These are phyloP conservation scores for Leptobrachium ailaonicum DNA, from an alignment of 2,113 vertebrate genomes.

Conservation along the genomic window DNA sequence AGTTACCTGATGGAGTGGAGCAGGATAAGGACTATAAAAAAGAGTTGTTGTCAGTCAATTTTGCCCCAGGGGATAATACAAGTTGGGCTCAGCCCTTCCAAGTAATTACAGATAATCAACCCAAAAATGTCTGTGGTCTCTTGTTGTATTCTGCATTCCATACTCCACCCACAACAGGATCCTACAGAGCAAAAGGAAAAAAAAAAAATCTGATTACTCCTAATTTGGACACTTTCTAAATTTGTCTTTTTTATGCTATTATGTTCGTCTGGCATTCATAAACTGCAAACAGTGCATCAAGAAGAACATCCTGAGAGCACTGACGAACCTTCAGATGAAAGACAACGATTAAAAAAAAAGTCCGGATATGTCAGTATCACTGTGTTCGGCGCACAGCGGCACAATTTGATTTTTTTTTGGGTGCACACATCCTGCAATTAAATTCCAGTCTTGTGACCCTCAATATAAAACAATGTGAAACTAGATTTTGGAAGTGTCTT, in stretches of 20 bases:
- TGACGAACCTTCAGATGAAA: slow-evolving; percentile 14
- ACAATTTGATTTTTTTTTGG: not conserved
- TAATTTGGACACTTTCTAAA: slow-evolving; percentile 58
- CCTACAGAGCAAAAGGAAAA: slow-evolving; percentile 43
- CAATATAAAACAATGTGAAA: not conserved
- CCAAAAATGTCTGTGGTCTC: slow-evolving; percentile 69
- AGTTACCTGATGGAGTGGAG: slow-evolving; percentile 59
- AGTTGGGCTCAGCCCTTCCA: slow-evolving; percentile 63
- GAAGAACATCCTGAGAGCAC: slow-evolving; percentile 17
- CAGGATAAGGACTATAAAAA: slow-evolving; percentile 65
- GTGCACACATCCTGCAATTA: slow-evolving; percentile 18
- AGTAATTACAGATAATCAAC: slow-evolving; percentile 81
- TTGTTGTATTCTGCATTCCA: slow-evolving; percentile 65
- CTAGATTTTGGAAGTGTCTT: too few relatives aligned
- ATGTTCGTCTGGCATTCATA: slow-evolving; percentile 8
- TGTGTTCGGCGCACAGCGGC: not conserved
- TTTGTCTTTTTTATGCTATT: slow-evolving; percentile 56
- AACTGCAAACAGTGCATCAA: not conserved
- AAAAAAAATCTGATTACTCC: slow-evolving; percentile 44
- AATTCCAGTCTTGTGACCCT: not conserved
- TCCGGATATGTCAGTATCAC: slow-evolving; percentile 12
- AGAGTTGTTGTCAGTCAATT: slow-evolving; percentile 66
- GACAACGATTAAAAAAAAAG: not conserved
- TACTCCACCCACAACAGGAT: slow-evolving; percentile 69
- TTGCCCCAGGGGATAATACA: slow-evolving; percentile 59